These are phyloP conservation scores for Heteractis magnifica DNA, from an alignment of 92 coral and sea anemone genomes.

Conservation along the genomic window DNA sequence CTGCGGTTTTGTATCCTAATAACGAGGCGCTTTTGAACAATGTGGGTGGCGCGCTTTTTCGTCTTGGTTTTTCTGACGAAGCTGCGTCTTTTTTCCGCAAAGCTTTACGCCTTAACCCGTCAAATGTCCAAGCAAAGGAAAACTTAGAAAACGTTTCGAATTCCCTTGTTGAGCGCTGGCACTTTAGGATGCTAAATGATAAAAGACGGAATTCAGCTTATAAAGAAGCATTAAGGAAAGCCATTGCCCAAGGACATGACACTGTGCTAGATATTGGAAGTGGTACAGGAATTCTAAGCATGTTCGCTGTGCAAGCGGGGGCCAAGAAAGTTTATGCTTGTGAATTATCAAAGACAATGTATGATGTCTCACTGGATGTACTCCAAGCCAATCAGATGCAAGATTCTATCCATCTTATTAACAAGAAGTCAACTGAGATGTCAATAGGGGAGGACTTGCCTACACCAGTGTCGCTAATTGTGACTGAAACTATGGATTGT, in stretches of 20 bases:
- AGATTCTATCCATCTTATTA: constrained; percentile 60
- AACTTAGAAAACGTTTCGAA: constrained; percentile 84
- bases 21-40: constrained; percentile 71
- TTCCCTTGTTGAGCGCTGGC: constrained; percentile 96
- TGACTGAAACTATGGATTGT: constrained; percentile 95
- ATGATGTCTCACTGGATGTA: constrained; percentile 82
- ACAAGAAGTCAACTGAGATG: constrained; percentile 90
- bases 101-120: constrained; percentile 68
- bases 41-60: constrained; percentile 75
- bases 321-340: constrained; percentile 91
- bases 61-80: constrained; percentile 82
- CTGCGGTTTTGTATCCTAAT: constrained; percentile 67
- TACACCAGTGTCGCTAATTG: constrained; percentile 59
- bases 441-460: constrained; percentile 71
- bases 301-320: constrained; percentile 94
- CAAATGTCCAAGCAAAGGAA: constrained; percentile 66
- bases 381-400: constrained; percentile 80
- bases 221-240: constrained; percentile 70
- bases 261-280: constrained; percentile 92
- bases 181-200: constrained; percentile 96
- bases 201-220: constrained; percentile 80
- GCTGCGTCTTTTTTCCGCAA: constrained; percentile 81
- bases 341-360: constrained; percentile 97
- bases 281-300: constrained; percentile 92
- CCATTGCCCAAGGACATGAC: constrained; percentile 65